phyloP scores from a whole-genome alignment of 1,140 invertebrate genomes.

The Atta texana region DNA sequence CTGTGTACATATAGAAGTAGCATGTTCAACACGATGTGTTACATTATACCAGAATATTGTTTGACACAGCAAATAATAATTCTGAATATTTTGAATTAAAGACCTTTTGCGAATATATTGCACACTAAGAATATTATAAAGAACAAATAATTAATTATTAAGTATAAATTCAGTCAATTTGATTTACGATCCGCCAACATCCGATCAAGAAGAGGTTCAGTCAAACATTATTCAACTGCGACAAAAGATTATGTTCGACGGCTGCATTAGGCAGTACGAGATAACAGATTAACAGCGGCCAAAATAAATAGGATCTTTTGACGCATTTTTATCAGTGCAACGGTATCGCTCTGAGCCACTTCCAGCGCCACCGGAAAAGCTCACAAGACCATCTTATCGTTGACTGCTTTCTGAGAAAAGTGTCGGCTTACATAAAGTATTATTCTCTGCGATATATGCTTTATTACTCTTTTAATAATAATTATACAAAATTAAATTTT shows the following conservation, averaged over 20 bases:
- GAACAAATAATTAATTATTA: neutral
- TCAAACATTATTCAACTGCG: neutral
- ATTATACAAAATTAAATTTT: neutral
- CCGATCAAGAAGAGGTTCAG: neutral
- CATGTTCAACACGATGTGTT: no score
- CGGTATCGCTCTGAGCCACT: slow-evolving; percentile 64
- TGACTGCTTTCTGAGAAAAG: slow-evolving; percentile 65
- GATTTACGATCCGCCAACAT: neutral
- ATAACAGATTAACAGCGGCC: slow-evolving; percentile 62
- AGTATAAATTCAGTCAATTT: neutral
- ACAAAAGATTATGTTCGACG: slow-evolving; percentile 29
- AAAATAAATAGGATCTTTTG: slow-evolving; percentile 59
- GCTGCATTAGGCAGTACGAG: slow-evolving; percentile 37
- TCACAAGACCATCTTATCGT: slow-evolving; percentile 70
- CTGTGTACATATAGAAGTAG: neutral
- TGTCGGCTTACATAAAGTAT: slow-evolving; percentile 20
- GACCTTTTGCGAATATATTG: neutral
- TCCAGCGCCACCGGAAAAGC: slow-evolving; percentile 75
- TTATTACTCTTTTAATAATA: neutral
- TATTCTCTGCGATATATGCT: slow-evolving; percentile 1
- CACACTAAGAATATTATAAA: neutral
- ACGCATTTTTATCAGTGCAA: slow-evolving; percentile 66
- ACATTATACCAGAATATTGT: neutral
- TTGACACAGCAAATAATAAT: neutral
- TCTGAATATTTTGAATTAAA: slow-evolving; percentile 22